Conservation (phyloP, 2,888 invertebrate genomes). For the Stenolophus ochropezus region DNA sequence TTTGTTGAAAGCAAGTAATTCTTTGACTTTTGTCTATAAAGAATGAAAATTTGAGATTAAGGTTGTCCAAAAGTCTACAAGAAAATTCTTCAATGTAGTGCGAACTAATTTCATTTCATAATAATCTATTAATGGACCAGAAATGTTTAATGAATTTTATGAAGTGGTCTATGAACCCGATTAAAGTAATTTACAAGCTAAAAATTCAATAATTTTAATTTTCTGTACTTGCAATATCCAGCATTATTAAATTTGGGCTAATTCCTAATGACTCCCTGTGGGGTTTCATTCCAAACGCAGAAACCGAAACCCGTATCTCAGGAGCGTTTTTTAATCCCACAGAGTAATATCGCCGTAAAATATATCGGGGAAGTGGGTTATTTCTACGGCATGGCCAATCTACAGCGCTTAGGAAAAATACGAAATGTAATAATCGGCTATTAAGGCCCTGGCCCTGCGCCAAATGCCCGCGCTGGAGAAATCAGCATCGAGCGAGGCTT, state of each 20-base stretch:
- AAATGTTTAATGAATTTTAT: too few relatives aligned
- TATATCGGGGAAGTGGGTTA: constrained; percentile 35
- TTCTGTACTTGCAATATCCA: too few relatives aligned
- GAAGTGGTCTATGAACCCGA: too few relatives aligned
- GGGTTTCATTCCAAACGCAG: neutral
- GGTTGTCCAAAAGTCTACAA: too few relatives aligned
- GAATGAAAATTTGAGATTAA: too few relatives aligned
- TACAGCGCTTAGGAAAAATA: constrained; percentile 38
- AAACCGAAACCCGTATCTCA: neutral
- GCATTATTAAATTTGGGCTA: neutral
- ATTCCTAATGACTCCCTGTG: neutral
- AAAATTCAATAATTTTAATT: too few relatives aligned
- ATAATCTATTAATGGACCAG: too few relatives aligned
- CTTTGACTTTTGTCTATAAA: too few relatives aligned
- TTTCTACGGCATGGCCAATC: constrained; percentile 33
- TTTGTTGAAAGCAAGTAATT: too few relatives aligned
- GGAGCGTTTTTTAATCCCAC: constrained; percentile 22
- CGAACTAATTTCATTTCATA: too few relatives aligned
- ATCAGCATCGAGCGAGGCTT: constrained; percentile 34
- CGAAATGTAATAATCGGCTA: constrained; percentile 56
- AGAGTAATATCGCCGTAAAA: constrained; percentile 36
- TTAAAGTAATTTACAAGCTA: too few relatives aligned
- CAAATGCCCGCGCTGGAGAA: constrained; percentile 33
- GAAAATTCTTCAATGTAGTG: too few relatives aligned
- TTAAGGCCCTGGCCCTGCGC: constrained; percentile 35